Conservation (phyloP, 2,888 invertebrate species). For the Ennomos fuscantarius region DNA sequence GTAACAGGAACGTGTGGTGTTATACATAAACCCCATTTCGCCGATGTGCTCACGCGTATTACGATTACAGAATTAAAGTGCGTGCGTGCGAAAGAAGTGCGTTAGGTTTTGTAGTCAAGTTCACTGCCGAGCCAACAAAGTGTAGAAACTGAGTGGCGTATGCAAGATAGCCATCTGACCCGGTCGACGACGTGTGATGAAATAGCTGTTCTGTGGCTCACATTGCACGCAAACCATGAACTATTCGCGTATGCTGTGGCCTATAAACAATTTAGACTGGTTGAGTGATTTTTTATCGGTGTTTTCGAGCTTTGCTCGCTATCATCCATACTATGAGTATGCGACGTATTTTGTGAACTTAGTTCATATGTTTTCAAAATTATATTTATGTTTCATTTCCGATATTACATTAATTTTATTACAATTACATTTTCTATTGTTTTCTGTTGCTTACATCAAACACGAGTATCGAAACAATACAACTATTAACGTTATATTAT, state of each 20-base stretch:
- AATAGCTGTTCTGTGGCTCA: constrained; percentile 71
- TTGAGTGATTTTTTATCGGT: constrained; percentile 12
- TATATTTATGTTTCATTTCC: too few species aligned
- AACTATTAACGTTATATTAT: too few species aligned
- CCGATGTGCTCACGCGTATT: constrained; percentile 14
- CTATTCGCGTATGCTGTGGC: constrained; percentile 47
- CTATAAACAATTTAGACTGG: constrained; percentile 41
- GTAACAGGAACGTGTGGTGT: constrained; percentile 18
- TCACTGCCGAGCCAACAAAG: constrained; percentile 44
- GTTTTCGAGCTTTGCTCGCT: background rate
- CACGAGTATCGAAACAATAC: too few species aligned
- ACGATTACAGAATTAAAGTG: constrained; percentile 36
- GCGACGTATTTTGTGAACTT: too few species aligned
- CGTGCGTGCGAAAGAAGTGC: constrained; percentile 40
- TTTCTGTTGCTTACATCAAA: too few species aligned
- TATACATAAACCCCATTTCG: constrained; percentile 19
- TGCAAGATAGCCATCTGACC: constrained; percentile 68
- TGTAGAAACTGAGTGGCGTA: constrained; percentile 31
- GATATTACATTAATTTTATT: too few species aligned
- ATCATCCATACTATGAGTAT: background rate
- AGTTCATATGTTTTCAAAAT: too few species aligned
- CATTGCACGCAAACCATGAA: constrained; percentile 72
- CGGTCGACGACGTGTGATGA: constrained; percentile 55
- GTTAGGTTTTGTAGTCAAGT: constrained; percentile 34
- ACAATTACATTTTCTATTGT: too few species aligned